Evolutionary conservation across 2,888 invertebrate species (phyloP), one percentile per base, ranked within the genome.

Genomic region (Stegophylla sp.): DNA sequence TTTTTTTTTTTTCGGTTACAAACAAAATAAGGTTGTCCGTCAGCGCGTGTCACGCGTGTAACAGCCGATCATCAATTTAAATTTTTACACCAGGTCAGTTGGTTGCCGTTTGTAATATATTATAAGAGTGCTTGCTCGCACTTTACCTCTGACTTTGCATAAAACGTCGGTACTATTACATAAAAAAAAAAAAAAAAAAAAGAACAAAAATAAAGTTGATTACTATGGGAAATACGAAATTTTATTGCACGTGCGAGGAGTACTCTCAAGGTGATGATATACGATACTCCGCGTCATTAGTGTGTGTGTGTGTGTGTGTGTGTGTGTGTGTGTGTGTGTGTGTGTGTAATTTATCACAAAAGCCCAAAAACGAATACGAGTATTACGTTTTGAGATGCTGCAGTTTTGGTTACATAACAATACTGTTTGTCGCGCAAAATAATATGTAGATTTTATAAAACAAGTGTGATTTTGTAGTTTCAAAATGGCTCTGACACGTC

Each of bases 41-140:
- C 34, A 34, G 34, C 34, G 34, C 34, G 34, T 34, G 43, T 17
- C 34, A 61, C 15, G 17, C 43, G 43, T 64, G n/a, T 64, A 3
- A 41, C 20, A 53, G 53, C 20, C 41, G 1, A 64, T 64, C 43
- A 64, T 43, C 64, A 64, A 64, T 41, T 41, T 56, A 3, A 56
- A n/a, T n/a, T 43, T 43, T 64, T 67, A 15, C 67, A 59, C 73
- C 61, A 61, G n/a, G 61, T 61, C 73, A 61, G 28, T 61, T 28
- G 17, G 72, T 72, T 12, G 17, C 23, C 17, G 28, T 72, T 72
- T 72, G 71, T 72, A 73, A 73, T 73, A 74, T 74, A 34, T n/a
- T n/a, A n/a, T n/a, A n/a, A n/a, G n/a, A n/a, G 63, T 9, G 48
- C 48, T 63, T 63, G 48, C 74, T 41, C 73, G 45, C 73, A 56